Base-by-base conservation (phyloP, 1,140 invertebrate species). In the Brachionus koreanus region DNA sequence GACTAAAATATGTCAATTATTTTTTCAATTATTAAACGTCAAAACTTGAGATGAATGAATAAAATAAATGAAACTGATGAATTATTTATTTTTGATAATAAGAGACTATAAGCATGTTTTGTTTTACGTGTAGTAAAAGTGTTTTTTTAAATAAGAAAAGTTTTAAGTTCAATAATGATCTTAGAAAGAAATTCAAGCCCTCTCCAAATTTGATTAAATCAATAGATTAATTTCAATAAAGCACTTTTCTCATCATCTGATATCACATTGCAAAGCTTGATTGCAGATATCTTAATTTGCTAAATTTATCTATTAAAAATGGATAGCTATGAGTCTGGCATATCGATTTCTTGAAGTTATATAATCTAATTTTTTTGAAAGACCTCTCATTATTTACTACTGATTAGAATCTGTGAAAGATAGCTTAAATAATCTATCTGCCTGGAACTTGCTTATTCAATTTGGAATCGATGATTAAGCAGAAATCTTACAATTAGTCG, bases 381-480 rank as follows among this genome's bases (percentile, higher is more conserved):
- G 49, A 57, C 49, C 19, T 57, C 49, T 57, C 49, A 57, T 57
- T 57, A 57, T 57, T 57, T 57, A 57, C 49, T 25, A 6, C 49
- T 57, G 49, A 57, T 57, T 57, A 57, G 9, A 57, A 57, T 57
- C 49, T 57, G 49, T 57, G 19, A 57, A 57, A 57, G 49, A 57
- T 57, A 57, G 16, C 19, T 57, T 19, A 19, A 57, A 57, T 57
- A 57, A 57, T 57, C 49, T 25, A 57, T 57, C 16, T 16, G 49
- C 7, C 49, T 57, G 49, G 49, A 57, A 57, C 49, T 57, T 57
- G 49, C 49, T 57, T n/a, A 19, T 57, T 57, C 49, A 57, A 57
- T 57, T 57, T 57, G 49, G 49, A 57, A 57, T 57, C 49, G 49
- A 57, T 57, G 49, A 57, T 57, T 57, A 57, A 57, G 49, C 25